A percentile compares a stretch with the other conserved stretches of the same genome.
Evolutionary conservation across 2,113 vertebrate species (phyloP).

Genomic region (Festucalex cinctus): DNA sequence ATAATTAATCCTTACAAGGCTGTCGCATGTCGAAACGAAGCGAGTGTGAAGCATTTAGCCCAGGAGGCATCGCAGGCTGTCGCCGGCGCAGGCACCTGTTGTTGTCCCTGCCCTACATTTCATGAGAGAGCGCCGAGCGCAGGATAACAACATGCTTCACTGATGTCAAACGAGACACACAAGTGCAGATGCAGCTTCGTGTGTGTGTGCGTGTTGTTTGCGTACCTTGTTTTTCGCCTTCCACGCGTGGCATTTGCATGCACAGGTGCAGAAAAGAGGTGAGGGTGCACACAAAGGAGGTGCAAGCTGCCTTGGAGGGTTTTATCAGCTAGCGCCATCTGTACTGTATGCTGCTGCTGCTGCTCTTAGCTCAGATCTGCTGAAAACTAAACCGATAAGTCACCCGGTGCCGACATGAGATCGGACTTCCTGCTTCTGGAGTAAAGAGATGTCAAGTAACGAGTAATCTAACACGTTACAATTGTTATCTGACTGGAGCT

Average conservation of each 20-base stretch:
- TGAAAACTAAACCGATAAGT: slow-evolving; percentile 61
- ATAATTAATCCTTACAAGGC: slow-evolving; percentile 79
- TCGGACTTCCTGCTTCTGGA: slow-evolving; percentile 46
- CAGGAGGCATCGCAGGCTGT: slow-evolving; percentile 76
- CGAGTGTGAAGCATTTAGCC: slow-evolving; percentile 77
- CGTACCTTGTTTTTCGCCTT: slow-evolving; percentile 13
- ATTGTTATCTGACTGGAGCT: too few species aligned
- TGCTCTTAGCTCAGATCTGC: slow-evolving; percentile 58
- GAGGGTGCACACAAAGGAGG: slow-evolving; percentile 45
- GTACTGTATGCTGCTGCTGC: slow-evolving; percentile 52
- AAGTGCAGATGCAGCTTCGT: slow-evolving; percentile 50
- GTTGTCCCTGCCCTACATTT: slow-evolving; percentile 77
- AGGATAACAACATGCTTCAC: slow-evolving; percentile 73
- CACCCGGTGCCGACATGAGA: slow-evolving; percentile 48
- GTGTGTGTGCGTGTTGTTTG: slow-evolving; percentile 7
- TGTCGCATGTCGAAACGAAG: slow-evolving; percentile 76
- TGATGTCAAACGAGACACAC: slow-evolving; percentile 69
- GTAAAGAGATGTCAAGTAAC: slow-evolving; percentile 38
- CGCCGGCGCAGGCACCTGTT: slow-evolving; percentile 76
- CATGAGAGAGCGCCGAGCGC: slow-evolving; percentile 62
- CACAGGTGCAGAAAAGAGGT: slow-evolving; percentile 37
- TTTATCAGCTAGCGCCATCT: slow-evolving; percentile 66
- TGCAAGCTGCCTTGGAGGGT: slow-evolving; percentile 52
- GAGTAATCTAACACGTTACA: too few species aligned
- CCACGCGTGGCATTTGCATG: slow-evolving; percentile 43